phyloP scores from a whole-genome alignment of 2,797 vertebrate genomes.

The Pogoniulus pusillus region DNA sequence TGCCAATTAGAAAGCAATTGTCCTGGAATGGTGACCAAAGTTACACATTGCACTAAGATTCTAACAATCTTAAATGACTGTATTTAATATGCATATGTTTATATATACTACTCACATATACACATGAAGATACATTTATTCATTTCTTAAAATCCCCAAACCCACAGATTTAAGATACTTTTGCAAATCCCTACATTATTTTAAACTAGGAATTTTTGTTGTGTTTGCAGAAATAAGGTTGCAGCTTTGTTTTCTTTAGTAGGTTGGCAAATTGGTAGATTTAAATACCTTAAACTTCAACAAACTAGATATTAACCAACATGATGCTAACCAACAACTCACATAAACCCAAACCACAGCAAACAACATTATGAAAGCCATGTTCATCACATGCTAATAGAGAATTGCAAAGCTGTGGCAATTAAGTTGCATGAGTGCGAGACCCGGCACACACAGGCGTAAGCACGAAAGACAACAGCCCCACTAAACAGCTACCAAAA shows the following conservation, averaged over 20 bases:
- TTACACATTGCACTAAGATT: constrained; percentile 1
- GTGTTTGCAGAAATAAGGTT: not conserved
- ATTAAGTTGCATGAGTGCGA: not conserved
- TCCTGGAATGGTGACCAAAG: not conserved
- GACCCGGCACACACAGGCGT: constrained; percentile 15
- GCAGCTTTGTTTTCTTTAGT: not conserved
- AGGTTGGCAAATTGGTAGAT: not conserved
- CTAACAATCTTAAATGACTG: not conserved
- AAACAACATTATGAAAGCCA: constrained; percentile 18
- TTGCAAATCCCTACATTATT: not conserved
- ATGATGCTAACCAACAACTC: not conserved
- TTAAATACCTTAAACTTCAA: not conserved
- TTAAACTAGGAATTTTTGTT: not conserved
- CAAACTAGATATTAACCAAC: not conserved
- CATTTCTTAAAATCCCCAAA: not conserved
- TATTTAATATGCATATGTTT: not conserved
- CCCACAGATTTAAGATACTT: not conserved
- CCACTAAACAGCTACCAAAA: constrained; percentile 42
- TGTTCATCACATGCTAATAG: not conserved
- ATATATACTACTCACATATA: not conserved
- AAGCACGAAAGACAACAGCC: constrained; percentile 49
- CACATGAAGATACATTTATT: not conserved
- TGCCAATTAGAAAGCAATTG: not conserved
- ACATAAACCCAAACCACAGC: not conserved
- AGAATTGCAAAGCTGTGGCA: constrained; percentile 16